Evolutionary conservation across 2,797 vertebrate species (phyloP).

Genomic region (Melanotaenia pygmaea): DNA sequence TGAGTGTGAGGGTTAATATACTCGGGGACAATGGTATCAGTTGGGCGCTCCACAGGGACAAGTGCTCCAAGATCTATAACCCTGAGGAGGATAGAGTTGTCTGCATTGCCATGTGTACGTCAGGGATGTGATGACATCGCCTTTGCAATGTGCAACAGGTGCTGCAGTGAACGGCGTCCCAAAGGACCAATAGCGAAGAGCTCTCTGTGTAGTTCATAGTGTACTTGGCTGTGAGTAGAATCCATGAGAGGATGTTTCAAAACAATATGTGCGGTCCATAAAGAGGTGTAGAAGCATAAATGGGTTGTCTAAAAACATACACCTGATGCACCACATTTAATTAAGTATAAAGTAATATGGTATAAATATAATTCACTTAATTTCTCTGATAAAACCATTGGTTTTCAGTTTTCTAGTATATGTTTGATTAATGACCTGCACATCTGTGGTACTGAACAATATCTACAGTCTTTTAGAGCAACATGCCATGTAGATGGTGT

Average conservation of each 20-base stretch:
- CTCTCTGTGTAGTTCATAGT: conserved; percentile 11
- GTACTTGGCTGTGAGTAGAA: conserved; percentile 33
- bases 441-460: neutral
- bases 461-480: neutral
- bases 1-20: conserved; percentile 38
- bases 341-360: neutral
- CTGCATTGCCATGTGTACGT: conserved; percentile 53
- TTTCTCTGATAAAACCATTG: no score
- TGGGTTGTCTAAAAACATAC: neutral
- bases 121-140: conserved; percentile 48
- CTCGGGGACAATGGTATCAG: conserved; percentile 65
- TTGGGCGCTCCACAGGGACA: conserved; percentile 49
- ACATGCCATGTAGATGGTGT: neutral
- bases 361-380: neutral
- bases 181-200: conserved; percentile 43
- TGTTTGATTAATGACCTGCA: neutral
- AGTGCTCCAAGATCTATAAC: conserved; percentile 46
- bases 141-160: conserved; percentile 56
- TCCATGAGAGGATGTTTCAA: conserved; percentile 20
- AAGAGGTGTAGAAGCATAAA: neutral
- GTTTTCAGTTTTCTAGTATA: neutral
- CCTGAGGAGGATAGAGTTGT: conserved; percentile 33
- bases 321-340: neutral
- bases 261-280: neutral
- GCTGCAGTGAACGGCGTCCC: conserved; percentile 31